A percentile compares a stretch with the other conserved stretches of the same genome.
Evolutionary conservation across 1,140 invertebrate genomes (phyloP).

Genomic region (Aphelenchoides avenae): DNA sequence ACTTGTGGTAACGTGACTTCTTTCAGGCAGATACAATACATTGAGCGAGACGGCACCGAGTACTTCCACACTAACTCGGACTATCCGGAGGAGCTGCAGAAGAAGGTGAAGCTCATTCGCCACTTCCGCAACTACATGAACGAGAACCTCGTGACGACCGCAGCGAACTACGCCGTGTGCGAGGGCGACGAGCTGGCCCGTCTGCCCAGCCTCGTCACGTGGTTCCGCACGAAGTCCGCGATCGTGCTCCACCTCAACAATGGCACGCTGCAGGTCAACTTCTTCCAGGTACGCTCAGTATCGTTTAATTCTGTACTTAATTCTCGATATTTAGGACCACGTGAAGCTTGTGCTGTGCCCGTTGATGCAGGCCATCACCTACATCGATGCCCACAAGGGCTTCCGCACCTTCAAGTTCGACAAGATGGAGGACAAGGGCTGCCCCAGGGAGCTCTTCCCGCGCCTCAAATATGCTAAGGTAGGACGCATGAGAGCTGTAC

Average conservation of each 20-base stretch:
- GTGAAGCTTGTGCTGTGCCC: conserved; percentile 96
- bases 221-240: conserved; percentile 89
- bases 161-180: conserved; percentile 60
- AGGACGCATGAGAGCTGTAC: too few relatives aligned
- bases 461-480: conserved; percentile 38
- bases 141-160: conserved; percentile 82
- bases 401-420: conserved; percentile 83
- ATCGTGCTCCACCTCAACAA: conserved; percentile 95
- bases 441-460: conserved; percentile 65
- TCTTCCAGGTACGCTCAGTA: conserved; percentile 67
- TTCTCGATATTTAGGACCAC: too few relatives aligned
- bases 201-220: conserved; percentile 85
- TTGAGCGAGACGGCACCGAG: conserved; percentile 80
- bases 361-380: conserved; percentile 89
- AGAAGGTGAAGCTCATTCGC: conserved; percentile 92
- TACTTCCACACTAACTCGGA: conserved; percentile 76
- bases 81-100: conserved; percentile 76
- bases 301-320: too few relatives aligned
- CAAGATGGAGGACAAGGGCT: conserved; percentile 77
- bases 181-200: conserved; percentile 81
- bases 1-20: too few relatives aligned
- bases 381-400: conserved; percentile 82
- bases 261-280: conserved; percentile 94
- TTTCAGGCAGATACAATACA: conserved; percentile 87
- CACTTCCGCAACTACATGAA: conserved; percentile 97